phyloP scores from a whole-genome alignment of 2,888 invertebrate species.

The Gymnocheta viridis region DNA sequence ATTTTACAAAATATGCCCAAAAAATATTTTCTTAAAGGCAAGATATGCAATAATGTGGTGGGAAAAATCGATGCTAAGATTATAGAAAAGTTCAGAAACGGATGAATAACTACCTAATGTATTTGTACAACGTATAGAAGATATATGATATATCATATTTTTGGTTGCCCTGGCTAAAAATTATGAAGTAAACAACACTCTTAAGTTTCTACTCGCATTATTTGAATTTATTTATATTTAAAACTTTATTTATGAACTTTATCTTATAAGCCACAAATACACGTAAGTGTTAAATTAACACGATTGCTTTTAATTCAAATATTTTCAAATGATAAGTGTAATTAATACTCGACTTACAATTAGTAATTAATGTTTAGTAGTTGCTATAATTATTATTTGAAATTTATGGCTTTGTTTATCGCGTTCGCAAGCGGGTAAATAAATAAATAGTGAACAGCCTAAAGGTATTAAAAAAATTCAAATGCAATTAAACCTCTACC shows the following conservation, averaged over 20 bases:
- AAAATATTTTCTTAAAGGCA: too few species aligned
- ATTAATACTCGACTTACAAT: conserved; percentile 46
- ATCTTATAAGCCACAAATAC: neutral
- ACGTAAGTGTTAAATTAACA: conserved; percentile 11
- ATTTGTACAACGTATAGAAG: too few species aligned
- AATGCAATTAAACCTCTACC: neutral
- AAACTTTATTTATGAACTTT: neutral
- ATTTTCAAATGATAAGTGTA: conserved; percentile 31
- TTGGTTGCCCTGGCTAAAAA: too few species aligned
- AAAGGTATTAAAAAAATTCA: conserved; percentile 39
- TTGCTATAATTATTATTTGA: conserved; percentile 46
- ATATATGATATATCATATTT: too few species aligned
- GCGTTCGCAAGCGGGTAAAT: conserved; percentile 42
- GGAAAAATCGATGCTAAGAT: neutral
- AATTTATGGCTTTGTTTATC: conserved; percentile 37
- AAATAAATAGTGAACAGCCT: conserved; percentile 42
- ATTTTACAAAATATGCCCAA: too few species aligned
- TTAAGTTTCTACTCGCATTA: neutral
- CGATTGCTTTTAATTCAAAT: conserved; percentile 14
- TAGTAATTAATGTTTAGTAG: conserved; percentile 53
- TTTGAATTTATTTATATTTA: neutral
- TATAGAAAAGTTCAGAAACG: too few species aligned
- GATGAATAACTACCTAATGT: too few species aligned
- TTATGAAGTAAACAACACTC: neutral
- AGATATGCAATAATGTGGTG: too few species aligned